Evolutionary conservation across 2,888 invertebrate species (phyloP), one percentile per base, ranked within the genome.

Genomic region (Nebria salina): DNA sequence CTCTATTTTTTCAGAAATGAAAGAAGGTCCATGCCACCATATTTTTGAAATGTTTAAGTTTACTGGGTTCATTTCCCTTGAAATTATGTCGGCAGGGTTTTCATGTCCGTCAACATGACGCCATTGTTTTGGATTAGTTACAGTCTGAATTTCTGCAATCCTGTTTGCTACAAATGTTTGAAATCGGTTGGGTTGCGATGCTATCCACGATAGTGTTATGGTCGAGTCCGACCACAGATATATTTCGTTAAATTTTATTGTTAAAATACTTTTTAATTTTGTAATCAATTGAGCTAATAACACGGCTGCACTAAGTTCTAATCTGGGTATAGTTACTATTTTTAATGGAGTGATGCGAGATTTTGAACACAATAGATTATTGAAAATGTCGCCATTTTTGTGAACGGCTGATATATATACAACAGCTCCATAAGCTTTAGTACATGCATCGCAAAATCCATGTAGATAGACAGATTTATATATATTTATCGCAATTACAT

Each of bases 231-330:
- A 75, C 75, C 75, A 75, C 25, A 75, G n/a, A 65, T 64, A 75
- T 25, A 75, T 75, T 15, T 75, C 26, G 9, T 75, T 25, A 65
- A 75, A 65, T 15, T 65, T 15, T 65, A 65, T 75, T 25, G 65
- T 20, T 75, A 54, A 65, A 64, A 65, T 65, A 26, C 25, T 20
- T 76, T 26, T 76, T 66, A 76, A n/a, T 76, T 76, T 76, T 66
- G 15, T 9, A 34, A 76, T 76, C 66, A 76, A 66, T 76, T 76
- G 66, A n/a, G 76, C 66, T 68, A 76, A 68, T 76, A 76, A 41
- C 0, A 76, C n/a, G n/a, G 68, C 76, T 20, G 68, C 76, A 25
- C 76, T 34, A 66, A 20, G n/a, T n/a, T n/a, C n/a, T n/a, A n/a
- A n/a, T n/a, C n/a, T n/a, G n/a, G n/a, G n/a, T n/a, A n/a, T n/a